Conservation (phyloP, 1,140 invertebrate genomes). For the Drosophila rhopaloa region DNA sequence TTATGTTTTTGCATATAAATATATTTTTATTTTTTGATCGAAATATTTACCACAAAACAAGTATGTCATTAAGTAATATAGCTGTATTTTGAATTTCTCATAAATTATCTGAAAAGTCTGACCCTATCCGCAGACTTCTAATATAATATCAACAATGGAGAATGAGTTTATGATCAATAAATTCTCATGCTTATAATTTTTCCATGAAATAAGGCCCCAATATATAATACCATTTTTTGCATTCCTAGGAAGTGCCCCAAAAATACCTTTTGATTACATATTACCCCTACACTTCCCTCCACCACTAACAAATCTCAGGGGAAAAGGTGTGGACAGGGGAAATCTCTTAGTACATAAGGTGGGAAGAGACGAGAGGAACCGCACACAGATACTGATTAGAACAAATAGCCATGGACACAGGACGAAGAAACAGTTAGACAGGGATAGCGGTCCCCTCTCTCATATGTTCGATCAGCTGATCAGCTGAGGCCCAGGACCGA, state of each 20-base stretch:
- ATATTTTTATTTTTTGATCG: no score
- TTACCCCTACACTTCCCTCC: not conserved
- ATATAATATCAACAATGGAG: no score
- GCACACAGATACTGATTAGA: conserved; percentile 66
- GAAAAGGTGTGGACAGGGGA: conserved; percentile 36
- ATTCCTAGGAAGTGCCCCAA: not conserved
- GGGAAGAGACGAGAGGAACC: conserved; percentile 32
- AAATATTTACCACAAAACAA: no score
- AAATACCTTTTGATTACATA: not conserved
- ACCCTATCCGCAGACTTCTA: no score
- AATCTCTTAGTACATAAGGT: conserved; percentile 56
- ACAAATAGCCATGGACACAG: conserved; percentile 31
- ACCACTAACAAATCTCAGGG: conserved; percentile 28
- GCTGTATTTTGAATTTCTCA: no score
- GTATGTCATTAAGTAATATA: no score
- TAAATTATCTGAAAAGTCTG: no score
- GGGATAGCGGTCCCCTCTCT: conserved; percentile 55
- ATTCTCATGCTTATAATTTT: no score
- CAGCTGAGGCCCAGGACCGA: conserved; percentile 30
- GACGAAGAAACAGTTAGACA: conserved; percentile 64
- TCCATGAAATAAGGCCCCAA: no score
- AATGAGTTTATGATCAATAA: no score
- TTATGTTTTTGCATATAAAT: no score
- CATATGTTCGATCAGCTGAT: conserved; percentile 80
- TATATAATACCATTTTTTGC: not conserved